Percentiles rank a stretch among this genome's conserved stretches.
Conservation (phyloP, 1,140 invertebrate species). For the Bombus sylvicola region DNA sequence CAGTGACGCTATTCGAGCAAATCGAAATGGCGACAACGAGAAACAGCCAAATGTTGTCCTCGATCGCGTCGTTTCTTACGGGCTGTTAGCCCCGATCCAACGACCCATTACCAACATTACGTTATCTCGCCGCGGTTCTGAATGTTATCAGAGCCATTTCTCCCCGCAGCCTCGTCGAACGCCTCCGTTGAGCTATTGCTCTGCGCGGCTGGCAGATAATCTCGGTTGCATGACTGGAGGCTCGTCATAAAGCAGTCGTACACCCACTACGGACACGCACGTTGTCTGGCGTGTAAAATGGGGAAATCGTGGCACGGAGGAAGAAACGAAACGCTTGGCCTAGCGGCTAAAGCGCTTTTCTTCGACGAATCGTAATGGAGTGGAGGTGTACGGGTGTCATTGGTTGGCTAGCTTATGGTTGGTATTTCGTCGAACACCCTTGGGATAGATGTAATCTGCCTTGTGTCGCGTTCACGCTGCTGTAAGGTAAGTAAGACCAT, state of each 20-base stretch:
- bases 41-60: not conserved
- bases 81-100: conserved; percentile 64
- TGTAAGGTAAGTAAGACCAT: conserved; percentile 43
- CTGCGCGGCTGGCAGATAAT: conserved; percentile 48
- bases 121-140: conserved; percentile 59
- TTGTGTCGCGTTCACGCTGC: conserved; percentile 45
- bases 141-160: conserved; percentile 61
- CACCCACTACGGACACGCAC: conserved; percentile 23
- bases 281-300: not conserved
- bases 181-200: conserved; percentile 33
- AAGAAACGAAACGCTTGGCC: not conserved
- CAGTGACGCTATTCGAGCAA: conserved; percentile 28
- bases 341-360: not conserved
- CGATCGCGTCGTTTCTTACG: conserved; percentile 62
- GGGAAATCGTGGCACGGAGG: not conserved
- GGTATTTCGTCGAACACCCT: not conserved
- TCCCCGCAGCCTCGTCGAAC: conserved; percentile 43
- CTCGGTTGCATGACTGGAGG: conserved; percentile 61
- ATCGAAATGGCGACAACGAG: conserved; percentile 33
- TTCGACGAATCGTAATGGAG: conserved; percentile 15
- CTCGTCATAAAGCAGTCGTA: conserved; percentile 59
- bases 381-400: too few species aligned
- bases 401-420: not conserved
- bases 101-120: conserved; percentile 67
- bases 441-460: conserved; percentile 48